phyloP scores from a whole-genome alignment of 2,113 vertebrate genomes.

The Brachypodius melanocephalos region DNA sequence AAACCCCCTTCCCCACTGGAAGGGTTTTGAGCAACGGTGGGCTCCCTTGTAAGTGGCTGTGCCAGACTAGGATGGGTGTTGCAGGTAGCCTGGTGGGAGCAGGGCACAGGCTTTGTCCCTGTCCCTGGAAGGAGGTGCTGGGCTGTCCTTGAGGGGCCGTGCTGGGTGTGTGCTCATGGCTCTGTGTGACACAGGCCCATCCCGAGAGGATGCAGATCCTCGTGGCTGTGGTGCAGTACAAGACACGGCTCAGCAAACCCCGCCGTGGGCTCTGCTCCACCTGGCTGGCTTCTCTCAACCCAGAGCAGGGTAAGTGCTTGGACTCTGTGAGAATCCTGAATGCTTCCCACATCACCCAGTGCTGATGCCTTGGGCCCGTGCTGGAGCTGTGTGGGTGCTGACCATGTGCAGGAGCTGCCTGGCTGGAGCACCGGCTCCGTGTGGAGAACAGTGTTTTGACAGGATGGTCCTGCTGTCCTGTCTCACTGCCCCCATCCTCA shows the following conservation, averaged over 20 bases:
- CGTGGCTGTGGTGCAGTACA: conserved; percentile 89
- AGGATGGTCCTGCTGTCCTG: neutral
- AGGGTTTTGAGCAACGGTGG: neutral
- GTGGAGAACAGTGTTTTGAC: neutral
- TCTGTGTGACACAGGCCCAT: conserved; percentile 68
- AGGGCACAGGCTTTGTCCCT: neutral
- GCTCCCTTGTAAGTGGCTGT: neutral
- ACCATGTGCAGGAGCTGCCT: neutral
- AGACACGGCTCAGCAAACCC: conserved; percentile 80
- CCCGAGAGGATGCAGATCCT: conserved; percentile 86
- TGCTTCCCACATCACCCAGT: neutral
- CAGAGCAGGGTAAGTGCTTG: conserved; percentile 73
- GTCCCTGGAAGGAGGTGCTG: neutral
- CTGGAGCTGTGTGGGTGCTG: neutral
- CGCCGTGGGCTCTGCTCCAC: conserved; percentile 89
- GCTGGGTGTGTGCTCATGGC: neutral
- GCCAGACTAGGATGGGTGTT: neutral
- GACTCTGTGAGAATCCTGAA: no score
- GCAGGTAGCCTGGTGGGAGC: neutral
- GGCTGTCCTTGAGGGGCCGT: neutral
- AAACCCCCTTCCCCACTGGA: fast-evolving
- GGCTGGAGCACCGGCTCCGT: neutral
- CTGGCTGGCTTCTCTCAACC: conserved; percentile 89
- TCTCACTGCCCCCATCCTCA: neutral
- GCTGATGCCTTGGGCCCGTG: fast-evolving